phyloP scores from a whole-genome alignment of 2,797 vertebrate genomes.

The Antennarius maculatus region DNA sequence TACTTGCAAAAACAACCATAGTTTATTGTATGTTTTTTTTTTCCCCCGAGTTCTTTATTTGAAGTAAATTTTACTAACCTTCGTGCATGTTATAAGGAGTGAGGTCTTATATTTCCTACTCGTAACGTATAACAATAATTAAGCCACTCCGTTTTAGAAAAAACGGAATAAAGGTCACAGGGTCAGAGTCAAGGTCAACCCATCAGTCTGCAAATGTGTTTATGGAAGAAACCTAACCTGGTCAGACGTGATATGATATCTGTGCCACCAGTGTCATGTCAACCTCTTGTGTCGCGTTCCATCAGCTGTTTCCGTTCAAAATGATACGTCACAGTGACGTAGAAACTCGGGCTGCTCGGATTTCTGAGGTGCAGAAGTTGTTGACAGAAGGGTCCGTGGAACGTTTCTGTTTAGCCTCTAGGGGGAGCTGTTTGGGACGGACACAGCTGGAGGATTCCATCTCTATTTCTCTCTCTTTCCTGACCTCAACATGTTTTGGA shows the following conservation, averaged over 20 bases:
- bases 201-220: background rate
- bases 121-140: too few species aligned
- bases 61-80: too few species aligned
- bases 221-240: background rate
- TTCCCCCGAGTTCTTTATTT: too few species aligned
- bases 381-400: background rate
- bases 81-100: too few species aligned
- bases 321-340: background rate
- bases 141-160: background rate
- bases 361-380: constrained; percentile 30
- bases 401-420: background rate
- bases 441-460: too few species aligned
- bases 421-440: constrained; percentile 12
- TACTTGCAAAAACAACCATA: too few species aligned
- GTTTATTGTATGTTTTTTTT: too few species aligned
- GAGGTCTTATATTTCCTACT: too few species aligned
- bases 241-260: constrained; percentile 1
- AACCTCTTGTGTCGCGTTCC: constrained; percentile 3
- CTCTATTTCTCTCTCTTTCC: too few species aligned
- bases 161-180: background rate
- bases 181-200: background rate
- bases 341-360: constrained; percentile 14
- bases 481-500: too few species aligned
- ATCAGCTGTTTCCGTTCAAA: background rate
- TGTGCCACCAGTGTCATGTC: constrained; percentile 9